Conservation (phyloP, 2,113 vertebrate species). For the Rhea pennata region DNA sequence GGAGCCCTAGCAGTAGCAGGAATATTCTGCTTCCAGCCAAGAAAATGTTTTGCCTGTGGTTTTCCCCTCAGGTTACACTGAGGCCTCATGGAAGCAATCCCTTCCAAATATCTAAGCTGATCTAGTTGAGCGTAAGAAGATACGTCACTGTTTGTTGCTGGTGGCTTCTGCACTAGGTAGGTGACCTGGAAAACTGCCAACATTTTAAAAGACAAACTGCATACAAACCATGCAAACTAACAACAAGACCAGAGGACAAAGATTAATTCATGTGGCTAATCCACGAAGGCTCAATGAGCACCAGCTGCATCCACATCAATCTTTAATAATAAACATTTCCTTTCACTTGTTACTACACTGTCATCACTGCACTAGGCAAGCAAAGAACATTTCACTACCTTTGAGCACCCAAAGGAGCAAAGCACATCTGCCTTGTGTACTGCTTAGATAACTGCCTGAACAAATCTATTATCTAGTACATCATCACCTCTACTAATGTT, state of each 20-base stretch:
- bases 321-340: background rate
- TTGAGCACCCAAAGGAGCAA: conserved; percentile 6
- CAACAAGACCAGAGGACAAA: background rate
- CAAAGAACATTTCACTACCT: background rate
- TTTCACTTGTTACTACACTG: background rate
- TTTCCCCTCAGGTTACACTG: background rate
- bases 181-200: background rate
- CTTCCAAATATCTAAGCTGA: background rate
- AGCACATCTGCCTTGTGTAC: background rate
- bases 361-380: background rate
- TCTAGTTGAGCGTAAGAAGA: background rate
- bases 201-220: background rate
- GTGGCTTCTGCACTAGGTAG: background rate
- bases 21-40: background rate
- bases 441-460: background rate
- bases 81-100: background rate
- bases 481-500: background rate
- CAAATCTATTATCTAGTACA: background rate
- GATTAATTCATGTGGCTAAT: background rate
- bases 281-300: background rate
- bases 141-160: background rate
- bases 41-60: background rate
- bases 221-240: background rate
- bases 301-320: background rate
- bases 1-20: background rate